phyloP scores from a whole-genome alignment of 2,797 vertebrate species.

The Mormyrus proboscirostris region DNA sequence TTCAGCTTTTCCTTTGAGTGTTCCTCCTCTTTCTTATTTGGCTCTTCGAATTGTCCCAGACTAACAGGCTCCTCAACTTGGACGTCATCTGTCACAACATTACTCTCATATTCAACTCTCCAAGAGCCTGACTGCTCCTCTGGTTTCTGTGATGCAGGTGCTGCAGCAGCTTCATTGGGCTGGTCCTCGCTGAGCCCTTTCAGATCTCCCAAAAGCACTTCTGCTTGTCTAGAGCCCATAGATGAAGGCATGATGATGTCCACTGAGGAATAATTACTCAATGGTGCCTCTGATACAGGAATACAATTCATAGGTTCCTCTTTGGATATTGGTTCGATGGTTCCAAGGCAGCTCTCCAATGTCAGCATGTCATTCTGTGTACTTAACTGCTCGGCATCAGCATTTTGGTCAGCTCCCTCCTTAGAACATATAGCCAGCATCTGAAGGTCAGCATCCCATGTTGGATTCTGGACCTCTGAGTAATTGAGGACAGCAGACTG shows the following conservation, averaged over 20 bases:
- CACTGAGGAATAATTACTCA: neutral
- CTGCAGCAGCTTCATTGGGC: conserved; percentile 28
- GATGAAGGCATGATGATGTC: neutral
- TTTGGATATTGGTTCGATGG: neutral
- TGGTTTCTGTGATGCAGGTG: conserved; percentile 19
- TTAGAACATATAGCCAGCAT: conserved; percentile 3
- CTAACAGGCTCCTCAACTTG: conserved; percentile 43
- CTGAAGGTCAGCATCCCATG: neutral
- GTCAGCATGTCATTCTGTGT: neutral
- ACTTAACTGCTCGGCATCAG: neutral
- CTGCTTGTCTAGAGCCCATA: neutral
- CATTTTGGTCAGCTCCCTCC: neutral
- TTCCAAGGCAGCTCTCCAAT: neutral
- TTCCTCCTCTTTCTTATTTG: conserved; percentile 42
- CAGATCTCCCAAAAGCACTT: conserved; percentile 16
- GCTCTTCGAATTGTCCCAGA: conserved; percentile 47
- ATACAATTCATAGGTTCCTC: neutral
- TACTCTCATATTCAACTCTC: neutral
- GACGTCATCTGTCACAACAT: conserved; percentile 36
- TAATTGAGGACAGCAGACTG: neutral
- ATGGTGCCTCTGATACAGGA: neutral
- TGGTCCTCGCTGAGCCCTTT: conserved; percentile 34
- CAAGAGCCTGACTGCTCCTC: conserved; percentile 30
- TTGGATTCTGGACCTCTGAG: neutral
- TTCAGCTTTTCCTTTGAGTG: conserved; percentile 35